These are phyloP conservation scores for Petrocephalus sullivani DNA, from an alignment of 2,797 vertebrate genomes.

Conservation along the genomic window DNA sequence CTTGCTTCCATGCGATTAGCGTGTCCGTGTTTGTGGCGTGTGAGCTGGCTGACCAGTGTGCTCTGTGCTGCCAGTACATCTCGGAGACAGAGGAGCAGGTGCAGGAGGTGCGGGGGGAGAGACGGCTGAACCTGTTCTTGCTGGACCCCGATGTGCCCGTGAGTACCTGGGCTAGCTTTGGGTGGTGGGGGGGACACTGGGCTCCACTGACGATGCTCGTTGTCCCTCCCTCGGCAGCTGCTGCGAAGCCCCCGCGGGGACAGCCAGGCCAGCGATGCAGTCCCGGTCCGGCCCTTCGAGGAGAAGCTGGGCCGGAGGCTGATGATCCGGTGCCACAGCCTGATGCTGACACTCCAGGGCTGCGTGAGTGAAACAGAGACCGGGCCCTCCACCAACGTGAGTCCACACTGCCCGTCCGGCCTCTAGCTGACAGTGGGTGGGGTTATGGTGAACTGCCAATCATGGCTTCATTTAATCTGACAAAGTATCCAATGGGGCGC, in stretches of 20 bases:
- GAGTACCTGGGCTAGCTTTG: conserved; percentile 38
- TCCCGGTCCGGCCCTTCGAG: conserved; percentile 75
- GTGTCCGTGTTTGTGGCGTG: neutral
- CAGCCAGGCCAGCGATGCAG: conserved; percentile 55
- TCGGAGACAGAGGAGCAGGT: conserved; percentile 88
- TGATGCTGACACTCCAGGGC: conserved; percentile 85
- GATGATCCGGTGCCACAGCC: conserved; percentile 79
- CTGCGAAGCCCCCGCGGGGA: conserved; percentile 73
- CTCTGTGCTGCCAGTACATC: conserved; percentile 71
- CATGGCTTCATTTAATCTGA: neutral
- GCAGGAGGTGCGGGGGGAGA: conserved; percentile 72
- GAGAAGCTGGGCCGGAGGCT: conserved; percentile 83
- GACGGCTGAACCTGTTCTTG: conserved; percentile 88
- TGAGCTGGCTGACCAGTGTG: neutral
- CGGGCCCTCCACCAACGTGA: conserved; percentile 84
- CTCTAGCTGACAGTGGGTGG: neutral
- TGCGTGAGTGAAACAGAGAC: conserved; percentile 83
- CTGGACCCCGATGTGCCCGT: conserved; percentile 90
- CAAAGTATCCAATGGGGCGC: neutral
- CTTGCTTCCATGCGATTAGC: neutral
- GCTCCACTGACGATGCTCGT: neutral
- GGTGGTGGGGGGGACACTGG: neutral
- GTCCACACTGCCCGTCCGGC: conserved; percentile 23
- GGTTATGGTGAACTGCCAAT: neutral
- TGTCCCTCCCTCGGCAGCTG: conserved; percentile 54